Evolutionary conservation across 92 coral and sea anemone genomes (phyloP).

Genomic region (Hydrozoanthus gracilis): DNA sequence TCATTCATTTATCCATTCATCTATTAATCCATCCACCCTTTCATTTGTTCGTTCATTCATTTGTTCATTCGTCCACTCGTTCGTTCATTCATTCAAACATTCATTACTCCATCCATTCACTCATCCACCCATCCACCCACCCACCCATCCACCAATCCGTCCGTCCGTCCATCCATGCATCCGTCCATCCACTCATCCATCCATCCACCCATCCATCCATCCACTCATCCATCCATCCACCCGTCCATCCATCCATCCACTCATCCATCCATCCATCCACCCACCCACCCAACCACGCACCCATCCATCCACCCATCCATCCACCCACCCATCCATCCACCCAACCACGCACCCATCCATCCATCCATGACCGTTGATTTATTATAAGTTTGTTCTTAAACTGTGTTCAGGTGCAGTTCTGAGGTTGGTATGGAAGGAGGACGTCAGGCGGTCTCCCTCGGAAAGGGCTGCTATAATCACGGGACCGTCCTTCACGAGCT

Average conservation of each 20-base stretch:
- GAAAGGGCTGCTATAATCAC: constrained; percentile 88
- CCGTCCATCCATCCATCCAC: background rate
- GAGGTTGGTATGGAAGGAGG: constrained; percentile 97
- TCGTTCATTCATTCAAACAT: background rate
- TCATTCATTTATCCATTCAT: background rate
- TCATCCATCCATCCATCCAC: background rate
- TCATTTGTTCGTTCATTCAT: background rate
- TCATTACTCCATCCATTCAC: background rate
- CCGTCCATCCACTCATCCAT: background rate
- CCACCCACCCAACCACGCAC: background rate
- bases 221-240: background rate
- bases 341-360: background rate
- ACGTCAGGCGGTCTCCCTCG: constrained; percentile 86
- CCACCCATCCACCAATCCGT: background rate
- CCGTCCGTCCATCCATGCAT: background rate
- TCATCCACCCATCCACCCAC: background rate
- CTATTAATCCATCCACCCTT: background rate
- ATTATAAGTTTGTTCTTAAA: background rate
- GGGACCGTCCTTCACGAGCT: constrained; percentile 93
- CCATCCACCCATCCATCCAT: background rate
- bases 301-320: background rate
- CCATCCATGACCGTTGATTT: background rate
- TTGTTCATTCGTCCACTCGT: background rate
- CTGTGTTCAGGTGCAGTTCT: constrained; percentile 78
- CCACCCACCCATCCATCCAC: background rate